A percentile compares a stretch with the other conserved stretches of the same genome.
Evolutionary conservation across 2,113 vertebrate species (phyloP).

Genomic region (Eubucco bourcierii): DNA sequence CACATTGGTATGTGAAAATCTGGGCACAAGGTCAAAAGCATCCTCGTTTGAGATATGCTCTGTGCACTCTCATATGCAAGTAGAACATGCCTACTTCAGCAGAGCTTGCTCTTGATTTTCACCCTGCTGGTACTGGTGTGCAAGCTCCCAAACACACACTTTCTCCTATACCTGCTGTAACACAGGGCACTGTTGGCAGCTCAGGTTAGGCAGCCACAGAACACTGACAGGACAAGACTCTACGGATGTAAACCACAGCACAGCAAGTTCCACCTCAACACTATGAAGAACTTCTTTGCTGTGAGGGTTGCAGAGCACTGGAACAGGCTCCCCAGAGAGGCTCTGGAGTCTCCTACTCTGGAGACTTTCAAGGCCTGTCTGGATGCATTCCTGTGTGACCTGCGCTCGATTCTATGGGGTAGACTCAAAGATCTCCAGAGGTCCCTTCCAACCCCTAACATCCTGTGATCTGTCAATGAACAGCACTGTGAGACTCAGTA

Average conservation of each 20-base stretch:
- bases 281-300: too few relatives aligned
- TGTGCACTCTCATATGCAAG: too few relatives aligned
- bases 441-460: too few relatives aligned
- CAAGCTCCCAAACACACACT: fast-evolving
- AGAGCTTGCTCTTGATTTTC: not conserved
- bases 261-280: too few relatives aligned
- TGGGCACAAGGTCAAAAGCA: not conserved
- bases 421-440: too few relatives aligned
- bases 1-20: not conserved
- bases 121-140: fast-evolving
- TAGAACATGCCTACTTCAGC: fast-evolving
- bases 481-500: not conserved
- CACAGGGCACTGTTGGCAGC: not conserved
- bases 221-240: not conserved
- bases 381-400: too few relatives aligned
- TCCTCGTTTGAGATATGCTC: not conserved
- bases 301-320: too few relatives aligned
- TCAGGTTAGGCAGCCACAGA: not conserved
- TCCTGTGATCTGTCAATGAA: not conserved
- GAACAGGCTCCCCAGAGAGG: too few relatives aligned
- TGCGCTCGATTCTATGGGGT: too few relatives aligned
- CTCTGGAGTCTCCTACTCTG: too few relatives aligned
- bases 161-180: not conserved
- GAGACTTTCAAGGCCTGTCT: too few relatives aligned
- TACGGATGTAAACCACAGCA: too few relatives aligned